Evolutionary conservation across 2,888 invertebrate genomes (phyloP).

Genomic region (Entomobrya multifasciata): DNA sequence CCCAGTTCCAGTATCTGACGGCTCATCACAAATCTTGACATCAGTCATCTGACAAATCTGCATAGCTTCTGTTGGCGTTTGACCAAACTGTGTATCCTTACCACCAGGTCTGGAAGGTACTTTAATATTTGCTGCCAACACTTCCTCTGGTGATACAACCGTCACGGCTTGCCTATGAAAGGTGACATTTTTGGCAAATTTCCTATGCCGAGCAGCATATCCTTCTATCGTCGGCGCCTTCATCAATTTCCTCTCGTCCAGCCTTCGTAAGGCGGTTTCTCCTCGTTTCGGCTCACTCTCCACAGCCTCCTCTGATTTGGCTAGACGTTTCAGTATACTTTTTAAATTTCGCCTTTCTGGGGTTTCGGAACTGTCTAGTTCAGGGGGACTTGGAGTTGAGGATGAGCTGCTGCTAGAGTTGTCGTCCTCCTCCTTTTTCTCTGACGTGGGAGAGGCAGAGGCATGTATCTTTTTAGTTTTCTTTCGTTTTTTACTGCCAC

Average conservation of each 20-base stretch:
- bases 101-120: slow-evolving; percentile 10
- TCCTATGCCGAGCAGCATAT: slow-evolving; percentile 90
- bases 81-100: not conserved
- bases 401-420: slow-evolving; percentile 51
- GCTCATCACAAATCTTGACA: not conserved
- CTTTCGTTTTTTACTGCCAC: slow-evolving; percentile 58
- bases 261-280: slow-evolving; percentile 55
- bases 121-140: slow-evolving; percentile 19
- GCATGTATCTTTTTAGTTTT: slow-evolving; percentile 60
- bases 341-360: slow-evolving; percentile 90
- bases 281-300: slow-evolving; percentile 36
- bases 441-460: slow-evolving; percentile 53
- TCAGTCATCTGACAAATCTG: slow-evolving; percentile 2
- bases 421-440: slow-evolving; percentile 34
- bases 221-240: slow-evolving; percentile 93
- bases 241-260: slow-evolving; percentile 87
- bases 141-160: slow-evolving; percentile 87
- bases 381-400: slow-evolving; percentile 80
- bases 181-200: slow-evolving; percentile 93
- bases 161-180: slow-evolving; percentile 89
- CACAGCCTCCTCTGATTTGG: slow-evolving; percentile 80
- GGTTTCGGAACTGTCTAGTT: slow-evolving; percentile 89
- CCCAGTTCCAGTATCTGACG: not conserved
- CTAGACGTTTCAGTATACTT: slow-evolving; percentile 91
- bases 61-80: not conserved